Percentiles rank a stretch among this genome's conserved stretches.
phyloP scores from a whole-genome alignment of 2,888 invertebrate species.

The Epirrhoe alternata region DNA sequence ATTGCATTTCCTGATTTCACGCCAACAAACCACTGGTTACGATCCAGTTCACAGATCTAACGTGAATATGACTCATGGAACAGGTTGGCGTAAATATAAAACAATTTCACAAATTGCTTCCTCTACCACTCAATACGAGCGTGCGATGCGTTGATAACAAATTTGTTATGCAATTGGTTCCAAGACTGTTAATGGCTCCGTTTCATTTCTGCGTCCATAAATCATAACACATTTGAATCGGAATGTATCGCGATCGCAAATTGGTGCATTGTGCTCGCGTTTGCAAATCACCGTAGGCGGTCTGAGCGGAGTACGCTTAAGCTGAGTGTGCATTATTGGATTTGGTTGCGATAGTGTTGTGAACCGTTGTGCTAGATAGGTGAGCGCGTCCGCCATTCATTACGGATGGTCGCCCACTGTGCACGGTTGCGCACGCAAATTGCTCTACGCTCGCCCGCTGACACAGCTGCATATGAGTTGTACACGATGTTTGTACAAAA shows the following conservation, averaged over 20 bases:
- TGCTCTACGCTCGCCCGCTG: slow-evolving; percentile 71
- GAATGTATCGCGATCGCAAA: slow-evolving; percentile 34
- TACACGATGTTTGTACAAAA: slow-evolving; percentile 63
- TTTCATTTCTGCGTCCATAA: slow-evolving; percentile 21
- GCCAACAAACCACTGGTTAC: slow-evolving; percentile 56
- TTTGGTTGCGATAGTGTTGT: slow-evolving; percentile 59
- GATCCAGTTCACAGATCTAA: slow-evolving; percentile 58
- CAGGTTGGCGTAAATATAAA: slow-evolving; percentile 43
- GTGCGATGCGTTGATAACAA: slow-evolving; percentile 27
- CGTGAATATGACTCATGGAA: slow-evolving; percentile 51
- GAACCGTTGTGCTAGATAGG: slow-evolving; percentile 64
- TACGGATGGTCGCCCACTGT: slow-evolving; percentile 75
- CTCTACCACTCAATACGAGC: slow-evolving; percentile 27
- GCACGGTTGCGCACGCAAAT: slow-evolving; percentile 80
- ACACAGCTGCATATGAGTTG: slow-evolving; percentile 65
- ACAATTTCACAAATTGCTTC: slow-evolving; percentile 39
- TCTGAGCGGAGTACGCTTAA: slow-evolving; percentile 53
- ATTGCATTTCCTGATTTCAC: slow-evolving; percentile 66
- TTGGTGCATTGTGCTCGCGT: slow-evolving; percentile 38
- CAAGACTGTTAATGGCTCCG: slow-evolving; percentile 30
- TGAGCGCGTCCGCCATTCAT: slow-evolving; percentile 70
- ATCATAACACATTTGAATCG: slow-evolving; percentile 29
- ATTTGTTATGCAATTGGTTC: slow-evolving; percentile 32
- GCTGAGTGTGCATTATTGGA: slow-evolving; percentile 54
- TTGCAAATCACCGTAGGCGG: slow-evolving; percentile 48